Base-by-base conservation (phyloP, 2,888 invertebrate species). In the Argyresthia goedartella region DNA sequence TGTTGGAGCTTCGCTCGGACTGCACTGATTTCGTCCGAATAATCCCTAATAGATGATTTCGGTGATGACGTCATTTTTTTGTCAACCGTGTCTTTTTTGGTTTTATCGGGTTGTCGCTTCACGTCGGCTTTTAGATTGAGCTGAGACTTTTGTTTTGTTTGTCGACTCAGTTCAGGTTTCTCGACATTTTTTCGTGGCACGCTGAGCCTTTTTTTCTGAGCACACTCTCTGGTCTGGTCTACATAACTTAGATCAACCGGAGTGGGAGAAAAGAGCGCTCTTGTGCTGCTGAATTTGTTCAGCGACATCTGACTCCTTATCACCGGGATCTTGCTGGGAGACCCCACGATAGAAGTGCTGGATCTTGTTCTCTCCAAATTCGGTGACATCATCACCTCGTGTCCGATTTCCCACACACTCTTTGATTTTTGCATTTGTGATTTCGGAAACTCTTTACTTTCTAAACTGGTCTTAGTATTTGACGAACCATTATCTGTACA, bases 241-340 rank as follows among this genome's bases (percentile, higher is more conserved):
- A 85, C 69, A 69, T 76, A 77, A 62, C 67, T 76, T 85, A 87
- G 87, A 87, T 87, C 86, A 76, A 82, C 80, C 72, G 86, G 87
- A 87, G 87, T 87, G 86, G 87, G 85, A 75, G 87, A 86, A 78
- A 87, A 87, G 60, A 87, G 76, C 66, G 87, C 87, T 66, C 87
- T 76, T 33, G 87, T 82, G 60, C 85, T 87, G 61, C 80, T 86
- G 60, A 87, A 86, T 62, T 85, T 87, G 58, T 77, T 76, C 50
- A 78, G 84, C 56, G 84, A 75, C 76, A 85, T 79, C 66, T 86
- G 86, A 72, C 86, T 80, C 71, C 87, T 82, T 63, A 87, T 86
- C 80, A 90, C 88, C 67, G 90, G 90, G 73, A 90, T 90, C 80
- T 89, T 89, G 67, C 89, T 90, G 49, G 87, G 86, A 78, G 88